Conservation (phyloP, 2,113 vertebrate species). For the Campylomormyrus tamandua region DNA sequence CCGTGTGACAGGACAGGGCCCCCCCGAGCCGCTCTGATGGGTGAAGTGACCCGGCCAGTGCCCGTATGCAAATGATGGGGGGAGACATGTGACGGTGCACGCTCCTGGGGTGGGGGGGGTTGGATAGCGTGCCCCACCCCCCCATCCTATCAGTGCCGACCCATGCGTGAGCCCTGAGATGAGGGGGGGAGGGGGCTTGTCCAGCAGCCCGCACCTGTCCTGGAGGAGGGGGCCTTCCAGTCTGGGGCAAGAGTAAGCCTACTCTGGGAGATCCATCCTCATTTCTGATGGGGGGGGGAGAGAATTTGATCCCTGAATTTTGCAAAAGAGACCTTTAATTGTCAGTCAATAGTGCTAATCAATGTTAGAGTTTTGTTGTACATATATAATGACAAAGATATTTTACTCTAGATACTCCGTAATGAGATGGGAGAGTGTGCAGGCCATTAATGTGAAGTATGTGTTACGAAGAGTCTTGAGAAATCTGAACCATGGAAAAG, state of each 20-base stretch:
- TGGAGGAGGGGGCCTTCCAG: background rate
- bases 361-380: background rate
- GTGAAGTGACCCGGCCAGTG: constrained; percentile 14
- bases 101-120: background rate
- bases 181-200: background rate
- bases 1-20: background rate
- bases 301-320: background rate
- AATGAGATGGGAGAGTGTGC: too few species aligned
- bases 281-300: background rate
- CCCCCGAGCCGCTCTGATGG: background rate
- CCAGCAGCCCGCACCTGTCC: background rate
- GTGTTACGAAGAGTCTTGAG: background rate
- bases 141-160: background rate
- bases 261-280: too few species aligned
- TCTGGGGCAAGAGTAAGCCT: background rate
- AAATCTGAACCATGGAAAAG: background rate
- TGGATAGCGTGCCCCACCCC: background rate
- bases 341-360: background rate
- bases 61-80: constrained; percentile 5
- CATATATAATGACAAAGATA: background rate
- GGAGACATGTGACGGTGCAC: background rate
- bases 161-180: background rate
- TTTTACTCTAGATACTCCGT: background rate
- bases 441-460: background rate
- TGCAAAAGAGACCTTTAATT: background rate